Percentiles rank a stretch among this genome's conserved stretches.
These are phyloP conservation scores for Ceratosolen solmsi DNA, from an alignment of 1,140 invertebrate species.

Conservation along the genomic window DNA sequence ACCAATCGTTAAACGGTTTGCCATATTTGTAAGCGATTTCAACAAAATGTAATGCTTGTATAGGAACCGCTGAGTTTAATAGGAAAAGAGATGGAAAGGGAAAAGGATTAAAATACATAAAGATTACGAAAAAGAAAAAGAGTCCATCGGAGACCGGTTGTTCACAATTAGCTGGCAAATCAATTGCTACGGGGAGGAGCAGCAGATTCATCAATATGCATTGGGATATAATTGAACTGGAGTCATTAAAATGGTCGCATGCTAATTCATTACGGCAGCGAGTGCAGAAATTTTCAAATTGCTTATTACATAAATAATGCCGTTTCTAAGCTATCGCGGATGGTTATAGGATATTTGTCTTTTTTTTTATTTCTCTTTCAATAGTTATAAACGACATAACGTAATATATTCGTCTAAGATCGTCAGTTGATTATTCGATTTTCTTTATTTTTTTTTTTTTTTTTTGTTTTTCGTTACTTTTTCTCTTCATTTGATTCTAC, in stretches of 20 bases:
- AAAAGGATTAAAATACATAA: slow-evolving; percentile 23
- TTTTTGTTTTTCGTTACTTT: too few relatives aligned
- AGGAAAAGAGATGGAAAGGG: slow-evolving; percentile 4
- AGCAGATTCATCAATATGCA: slow-evolving; percentile 60
- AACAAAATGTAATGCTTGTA: neutral
- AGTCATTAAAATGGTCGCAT: slow-evolving; percentile 57
- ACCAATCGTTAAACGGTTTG: slow-evolving; percentile 32
- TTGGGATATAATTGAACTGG: slow-evolving; percentile 56
- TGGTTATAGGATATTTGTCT: neutral
- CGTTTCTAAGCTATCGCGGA: slow-evolving; percentile 16
- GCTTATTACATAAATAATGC: slow-evolving; percentile 47
- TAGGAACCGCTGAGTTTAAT: neutral
- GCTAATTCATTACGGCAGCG: slow-evolving; percentile 2
- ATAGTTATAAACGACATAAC: neutral
- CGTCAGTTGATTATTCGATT: neutral
- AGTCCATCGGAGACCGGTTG: slow-evolving; percentile 49
- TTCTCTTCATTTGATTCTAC: neutral
- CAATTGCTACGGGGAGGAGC: slow-evolving; percentile 55
- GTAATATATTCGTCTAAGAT: neutral
- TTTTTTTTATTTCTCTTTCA: neutral
- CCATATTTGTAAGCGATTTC: neutral
- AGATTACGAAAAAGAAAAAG: neutral
- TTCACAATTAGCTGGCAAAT: slow-evolving; percentile 62
- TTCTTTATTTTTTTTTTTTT: too few relatives aligned
- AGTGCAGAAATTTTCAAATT: slow-evolving; percentile 35